These are phyloP conservation scores for Exephanes ischioxanthus DNA, from an alignment of 2,888 invertebrate species.

Conservation along the genomic window DNA sequence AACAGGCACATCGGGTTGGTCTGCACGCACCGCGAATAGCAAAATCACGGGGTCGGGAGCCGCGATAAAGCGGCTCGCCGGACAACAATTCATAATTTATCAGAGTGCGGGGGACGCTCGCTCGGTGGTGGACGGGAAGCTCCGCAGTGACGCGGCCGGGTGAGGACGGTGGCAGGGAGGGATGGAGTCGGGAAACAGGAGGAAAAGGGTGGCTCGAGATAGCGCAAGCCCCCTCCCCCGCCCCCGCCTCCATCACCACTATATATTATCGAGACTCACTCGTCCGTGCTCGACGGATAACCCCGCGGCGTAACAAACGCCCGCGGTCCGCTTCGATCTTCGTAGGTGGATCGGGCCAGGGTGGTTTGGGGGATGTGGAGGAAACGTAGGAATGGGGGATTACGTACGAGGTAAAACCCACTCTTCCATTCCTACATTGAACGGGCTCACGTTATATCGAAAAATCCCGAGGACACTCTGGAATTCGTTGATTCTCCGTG, in stretches of 20 bases:
- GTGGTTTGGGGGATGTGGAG: background rate
- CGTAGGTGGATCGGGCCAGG: constrained; percentile 26
- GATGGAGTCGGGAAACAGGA: constrained; percentile 18
- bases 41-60: constrained; percentile 50
- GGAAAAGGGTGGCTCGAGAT: constrained; percentile 40
- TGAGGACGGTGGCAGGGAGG: constrained; percentile 1
- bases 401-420: constrained; percentile 13
- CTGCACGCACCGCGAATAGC: constrained; percentile 48
- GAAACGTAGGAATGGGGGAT: background rate
- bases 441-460: constrained; percentile 48
- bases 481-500: constrained; percentile 61
- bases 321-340: constrained; percentile 39
- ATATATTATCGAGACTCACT: constrained; percentile 57
- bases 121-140: background rate
- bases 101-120: constrained; percentile 23
- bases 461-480: constrained; percentile 51
- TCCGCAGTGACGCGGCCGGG: background rate
- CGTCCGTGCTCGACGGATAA: constrained; percentile 52
- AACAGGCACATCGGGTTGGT: background rate
- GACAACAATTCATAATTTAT: constrained; percentile 64
- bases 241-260: constrained; percentile 12
- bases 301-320: constrained; percentile 20
- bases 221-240: background rate
- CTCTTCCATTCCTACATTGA: constrained; percentile 31
- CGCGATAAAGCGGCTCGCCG: constrained; percentile 59